Evolutionary conservation across 2,888 invertebrate species (phyloP).

Genomic region (Heliconius cydno): DNA sequence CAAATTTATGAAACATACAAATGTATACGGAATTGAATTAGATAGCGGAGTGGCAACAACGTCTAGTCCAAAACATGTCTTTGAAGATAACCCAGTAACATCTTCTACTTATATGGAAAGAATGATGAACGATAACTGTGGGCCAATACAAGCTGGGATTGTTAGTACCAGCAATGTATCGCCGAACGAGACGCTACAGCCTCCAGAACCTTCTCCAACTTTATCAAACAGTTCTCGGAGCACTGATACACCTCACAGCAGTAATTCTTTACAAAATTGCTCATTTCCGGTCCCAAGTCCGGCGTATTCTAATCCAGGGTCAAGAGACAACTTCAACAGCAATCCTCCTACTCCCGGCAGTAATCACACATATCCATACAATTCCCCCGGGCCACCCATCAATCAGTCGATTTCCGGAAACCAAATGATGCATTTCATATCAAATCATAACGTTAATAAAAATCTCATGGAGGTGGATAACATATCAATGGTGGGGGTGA

Average conservation of each 20-base stretch:
- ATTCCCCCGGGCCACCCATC: conserved; percentile 71
- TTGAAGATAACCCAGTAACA: conserved; percentile 86
- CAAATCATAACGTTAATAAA: conserved; percentile 79
- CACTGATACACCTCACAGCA: conserved; percentile 78
- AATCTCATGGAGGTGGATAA: conserved; percentile 81
- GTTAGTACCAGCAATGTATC: conserved; percentile 93
- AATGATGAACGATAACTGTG: conserved; percentile 85
- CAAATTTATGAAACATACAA: conserved; percentile 67
- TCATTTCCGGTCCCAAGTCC: conserved; percentile 78
- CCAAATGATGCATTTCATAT: conserved; percentile 81
- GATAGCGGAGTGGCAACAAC: conserved; percentile 69
- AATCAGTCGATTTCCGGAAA: conserved; percentile 68
- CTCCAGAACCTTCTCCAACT: conserved; percentile 85
- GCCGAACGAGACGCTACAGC: conserved; percentile 82
- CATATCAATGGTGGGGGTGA: conserved; percentile 80
- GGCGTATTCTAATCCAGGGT: conserved; percentile 77
- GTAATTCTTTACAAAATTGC: conserved; percentile 64
- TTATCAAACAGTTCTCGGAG: conserved; percentile 80
- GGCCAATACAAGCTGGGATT: conserved; percentile 92
- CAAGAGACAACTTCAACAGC: conserved; percentile 68
- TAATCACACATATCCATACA: conserved; percentile 66
- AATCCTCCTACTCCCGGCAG: conserved; percentile 71
- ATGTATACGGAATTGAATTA: conserved; percentile 74
- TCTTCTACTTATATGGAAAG: conserved; percentile 87
- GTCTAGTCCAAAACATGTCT: conserved; percentile 82